These are phyloP conservation scores for Druon quercuslanigerum DNA, from an alignment of 1,140 invertebrate genomes.

Conservation along the genomic window DNA sequence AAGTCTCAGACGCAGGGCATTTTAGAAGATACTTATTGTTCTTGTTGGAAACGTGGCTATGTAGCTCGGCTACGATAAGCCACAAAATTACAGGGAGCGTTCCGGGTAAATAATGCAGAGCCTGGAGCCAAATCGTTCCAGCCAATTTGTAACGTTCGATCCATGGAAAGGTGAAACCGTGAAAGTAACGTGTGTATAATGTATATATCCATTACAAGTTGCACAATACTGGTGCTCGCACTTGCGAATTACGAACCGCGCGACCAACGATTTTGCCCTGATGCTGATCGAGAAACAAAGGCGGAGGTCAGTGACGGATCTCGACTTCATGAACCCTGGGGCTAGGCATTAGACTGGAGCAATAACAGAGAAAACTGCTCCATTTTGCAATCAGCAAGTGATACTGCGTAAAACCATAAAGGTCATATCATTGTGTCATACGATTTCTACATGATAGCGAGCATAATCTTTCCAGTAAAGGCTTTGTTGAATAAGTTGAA, in stretches of 20 bases:
- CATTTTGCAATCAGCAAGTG: background rate
- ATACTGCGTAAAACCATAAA: background rate
- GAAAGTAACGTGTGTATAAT: slow-evolving; percentile 29
- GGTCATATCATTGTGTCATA: background rate
- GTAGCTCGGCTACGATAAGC: slow-evolving; percentile 17
- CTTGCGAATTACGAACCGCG: slow-evolving; percentile 23
- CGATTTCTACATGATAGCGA: background rate
- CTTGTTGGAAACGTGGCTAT: slow-evolving; percentile 27
- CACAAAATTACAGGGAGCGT: slow-evolving; percentile 30
- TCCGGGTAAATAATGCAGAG: slow-evolving; percentile 30
- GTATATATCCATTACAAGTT: slow-evolving; percentile 22
- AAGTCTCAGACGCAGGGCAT: slow-evolving; percentile 7
- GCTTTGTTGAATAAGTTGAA: no score
- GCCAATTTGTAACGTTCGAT: slow-evolving; percentile 27
- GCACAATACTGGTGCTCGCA: slow-evolving; percentile 15
- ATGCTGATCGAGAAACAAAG: slow-evolving; percentile 26
- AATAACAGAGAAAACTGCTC: background rate
- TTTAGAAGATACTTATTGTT: slow-evolving; percentile 22
- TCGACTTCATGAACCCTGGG: background rate
- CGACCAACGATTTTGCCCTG: slow-evolving; percentile 10
- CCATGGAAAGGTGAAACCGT: slow-evolving; percentile 22
- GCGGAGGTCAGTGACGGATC: slow-evolving; percentile 11
- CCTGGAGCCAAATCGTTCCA: slow-evolving; percentile 28
- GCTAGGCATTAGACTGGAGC: background rate
- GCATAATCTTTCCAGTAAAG: no score